A percentile compares a stretch with the other conserved stretches of the same genome.
Conservation (phyloP, 2,888 invertebrate species). For the Cylloceria caligata region DNA sequence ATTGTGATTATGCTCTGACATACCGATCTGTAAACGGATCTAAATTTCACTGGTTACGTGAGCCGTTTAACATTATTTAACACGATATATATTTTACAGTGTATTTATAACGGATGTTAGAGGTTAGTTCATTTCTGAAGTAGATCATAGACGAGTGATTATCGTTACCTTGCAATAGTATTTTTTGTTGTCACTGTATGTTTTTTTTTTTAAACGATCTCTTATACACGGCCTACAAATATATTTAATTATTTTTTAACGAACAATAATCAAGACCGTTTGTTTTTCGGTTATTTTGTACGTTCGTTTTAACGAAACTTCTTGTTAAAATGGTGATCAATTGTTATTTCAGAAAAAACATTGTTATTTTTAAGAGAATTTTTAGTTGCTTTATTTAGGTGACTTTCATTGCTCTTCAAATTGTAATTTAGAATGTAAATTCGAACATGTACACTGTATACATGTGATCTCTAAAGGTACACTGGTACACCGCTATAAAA, state of each 20-base stretch:
- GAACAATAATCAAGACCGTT: no score
- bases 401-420: not conserved
- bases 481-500: constrained; percentile 52
- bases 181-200: no score
- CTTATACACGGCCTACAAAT: not conserved
- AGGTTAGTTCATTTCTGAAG: not conserved
- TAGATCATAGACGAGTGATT: not conserved
- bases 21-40: constrained; percentile 30
- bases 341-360: not conserved
- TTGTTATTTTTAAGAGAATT: not conserved
- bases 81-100: not conserved
- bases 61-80: constrained; percentile 22
- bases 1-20: constrained; percentile 12
- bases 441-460: constrained; percentile 2
- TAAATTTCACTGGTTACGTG: constrained; percentile 15
- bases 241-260: no score
- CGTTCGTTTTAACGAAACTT: not conserved
- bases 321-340: not conserved
- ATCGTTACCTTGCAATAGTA: not conserved
- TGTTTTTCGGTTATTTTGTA: no score
- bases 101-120: not conserved
- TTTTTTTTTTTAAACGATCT: no score
- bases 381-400: not conserved
- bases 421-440: constrained; percentile 32
- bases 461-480: constrained; percentile 6